A percentile compares a stretch with the other conserved stretches of the same genome.
These are phyloP conservation scores for Pteropus rufus DNA, from an alignment of 2,797 vertebrate genomes.

Conservation along the genomic window DNA sequence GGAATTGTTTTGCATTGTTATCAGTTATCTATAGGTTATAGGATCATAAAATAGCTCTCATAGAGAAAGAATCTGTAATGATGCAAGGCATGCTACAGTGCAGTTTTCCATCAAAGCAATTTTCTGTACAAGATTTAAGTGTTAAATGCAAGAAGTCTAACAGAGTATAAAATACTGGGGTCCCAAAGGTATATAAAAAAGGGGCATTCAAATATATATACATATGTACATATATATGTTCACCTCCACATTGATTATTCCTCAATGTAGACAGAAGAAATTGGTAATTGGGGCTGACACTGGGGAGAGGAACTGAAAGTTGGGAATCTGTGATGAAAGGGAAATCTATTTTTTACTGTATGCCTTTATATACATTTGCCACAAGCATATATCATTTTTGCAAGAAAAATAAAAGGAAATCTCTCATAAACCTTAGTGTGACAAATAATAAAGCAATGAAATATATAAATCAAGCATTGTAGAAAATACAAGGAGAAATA, in stretches of 20 bases:
- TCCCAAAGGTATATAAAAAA: background rate
- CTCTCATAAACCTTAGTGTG: background rate
- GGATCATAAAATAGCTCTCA: background rate
- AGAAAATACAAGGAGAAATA: background rate
- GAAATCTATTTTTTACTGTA: background rate
- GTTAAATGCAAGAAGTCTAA: background rate
- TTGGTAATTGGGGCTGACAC: background rate
- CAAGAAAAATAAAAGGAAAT: background rate
- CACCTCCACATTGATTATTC: background rate
- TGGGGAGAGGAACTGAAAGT: background rate
- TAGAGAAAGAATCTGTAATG: background rate
- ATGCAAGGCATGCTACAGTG: background rate
- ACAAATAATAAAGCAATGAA: slow-evolving; percentile 1
- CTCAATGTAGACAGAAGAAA: background rate
- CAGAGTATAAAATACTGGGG: background rate
- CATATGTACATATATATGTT: background rate
- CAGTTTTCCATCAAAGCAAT: background rate
- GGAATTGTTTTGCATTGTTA: background rate
- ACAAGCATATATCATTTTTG: background rate
- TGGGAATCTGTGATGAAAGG: background rate
- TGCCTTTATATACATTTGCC: background rate
- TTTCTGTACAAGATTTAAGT: background rate
- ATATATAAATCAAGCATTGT: background rate
- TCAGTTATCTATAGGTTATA: background rate
- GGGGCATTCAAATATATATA: background rate